Evolutionary conservation across 2,113 vertebrate genomes (phyloP), one percentile per base, ranked within the genome.

Genomic region (cat (Felis catus)): DNA sequence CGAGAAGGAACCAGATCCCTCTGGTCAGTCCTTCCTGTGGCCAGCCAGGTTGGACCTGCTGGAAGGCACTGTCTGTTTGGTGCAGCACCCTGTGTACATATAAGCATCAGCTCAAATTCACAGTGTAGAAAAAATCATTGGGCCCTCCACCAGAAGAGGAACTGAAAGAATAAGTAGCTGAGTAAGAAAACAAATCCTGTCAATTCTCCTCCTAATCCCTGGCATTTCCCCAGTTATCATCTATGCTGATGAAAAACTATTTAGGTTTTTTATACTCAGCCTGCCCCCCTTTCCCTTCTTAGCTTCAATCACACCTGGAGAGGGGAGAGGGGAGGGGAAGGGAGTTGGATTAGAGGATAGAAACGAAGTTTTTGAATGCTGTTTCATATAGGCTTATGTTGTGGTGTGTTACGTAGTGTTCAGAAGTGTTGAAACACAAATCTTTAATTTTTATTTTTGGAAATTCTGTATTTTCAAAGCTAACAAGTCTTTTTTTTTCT

Each of bases 371-470:
- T 92, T 76, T 36, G 31, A 80, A 51, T 74, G 16, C 4, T 51
- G 15, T 92, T 70, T 53, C 29, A 41, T 5, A 1, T 14, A 79
- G 3, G 6, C 66, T 53, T 87, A 5, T 36, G 45, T n/a, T 21
- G 51, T 41, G 27, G 7, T 25, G 41, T 76, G 3, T 70, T 71
- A 25, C 13, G 16, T 61, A 73, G 31, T 76, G 15, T 58, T 96
- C 14, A 39, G 7, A 63, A 36, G 5, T 79, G 7, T 70, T 68
- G 45, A 91, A 76, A 61, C 68, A 80, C 27, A 78, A 90, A 89
- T 80, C 86, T 76, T n/a, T 78, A 45, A 41, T 78, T 97, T 91
- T 86, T 31, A 70, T 84, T 95, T 89, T 93, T 68, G 81, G 12
- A 84, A 39, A 55, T 48, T 61, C 31, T 93, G 1, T 83, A 65